Base-by-base conservation (phyloP, 1,140 invertebrate genomes). In the Idris sp. region DNA sequence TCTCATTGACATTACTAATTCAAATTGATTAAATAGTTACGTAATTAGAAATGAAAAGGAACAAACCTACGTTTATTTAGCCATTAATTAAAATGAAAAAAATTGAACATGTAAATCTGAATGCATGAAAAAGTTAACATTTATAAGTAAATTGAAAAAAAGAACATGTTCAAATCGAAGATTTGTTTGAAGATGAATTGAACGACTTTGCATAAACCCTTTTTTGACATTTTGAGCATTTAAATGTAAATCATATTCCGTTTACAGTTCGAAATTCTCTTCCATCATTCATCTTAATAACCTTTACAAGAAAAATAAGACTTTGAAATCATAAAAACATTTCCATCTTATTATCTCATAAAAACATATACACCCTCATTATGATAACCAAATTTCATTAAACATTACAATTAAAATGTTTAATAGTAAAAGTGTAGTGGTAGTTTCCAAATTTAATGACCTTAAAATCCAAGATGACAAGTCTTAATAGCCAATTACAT, bases 401-500 rank as follows among this genome's bases (percentile, higher is more conserved):
- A 15, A 0, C 10, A 18, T 4, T 40, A 40, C 15, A 13, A 49
- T 62, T 41, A 30, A 40, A 62, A 49, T 49, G 13, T 43, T 64
- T n/a, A 64, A 51, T 43, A 51, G 18, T 51, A n/a, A 43, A 62
- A 64, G 25, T 43, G 25, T 10, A 30, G 36, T 30, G 11, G 19
- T 19, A 31, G 16, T 35, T 31, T 51, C 43, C 30, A 43, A 19
- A 53, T 15, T 26, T 18, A 18, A 26, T 46, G 31, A 48, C 48
- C 61, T 44, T 36, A 26, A 26, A 10, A 35, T 28, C 4, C 35
- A 36, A 40, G 30, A 44, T 53, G 11, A 38, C 30, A 35, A 43
- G 15, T 51, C 59, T 62, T 62, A 62, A 62, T 51, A 51, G 59
- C 10, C 59, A 64, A 64, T 64, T 64, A 64, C 59, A 64, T 51